Percentiles rank a stretch among this genome's conserved stretches.
Conservation (phyloP, 2,113 vertebrate species). For the Callocephalon fimbriatum region DNA sequence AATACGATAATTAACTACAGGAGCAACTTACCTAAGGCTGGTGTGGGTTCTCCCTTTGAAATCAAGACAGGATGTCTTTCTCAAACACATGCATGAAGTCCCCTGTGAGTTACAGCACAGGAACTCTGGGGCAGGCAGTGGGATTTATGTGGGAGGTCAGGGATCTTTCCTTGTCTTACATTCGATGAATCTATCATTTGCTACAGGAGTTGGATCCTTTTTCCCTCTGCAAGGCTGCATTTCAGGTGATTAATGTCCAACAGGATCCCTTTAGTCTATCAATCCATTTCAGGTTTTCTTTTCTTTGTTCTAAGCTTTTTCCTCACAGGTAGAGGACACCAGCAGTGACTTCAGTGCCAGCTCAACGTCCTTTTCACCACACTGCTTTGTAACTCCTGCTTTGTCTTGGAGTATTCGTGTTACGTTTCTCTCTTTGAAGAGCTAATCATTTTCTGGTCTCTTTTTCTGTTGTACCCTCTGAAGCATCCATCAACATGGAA, state of each 20-base stretch:
- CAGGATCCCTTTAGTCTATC: not conserved
- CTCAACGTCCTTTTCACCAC: not conserved
- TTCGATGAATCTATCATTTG: not conserved
- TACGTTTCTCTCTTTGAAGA: not conserved
- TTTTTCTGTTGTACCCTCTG: not conserved
- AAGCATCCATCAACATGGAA: not conserved
- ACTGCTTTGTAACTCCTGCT: not conserved
- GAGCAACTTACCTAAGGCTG: not conserved
- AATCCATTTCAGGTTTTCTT: not conserved
- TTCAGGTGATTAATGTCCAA: not conserved
- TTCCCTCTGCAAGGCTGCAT: not conserved
- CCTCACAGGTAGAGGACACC: not conserved
- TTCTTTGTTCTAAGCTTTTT: not conserved
- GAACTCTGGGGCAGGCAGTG: not conserved
- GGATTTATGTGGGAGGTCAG: not conserved
- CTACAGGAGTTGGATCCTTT: not conserved
- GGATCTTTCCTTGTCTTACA: not conserved
- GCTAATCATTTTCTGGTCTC: not conserved
- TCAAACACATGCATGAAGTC: not conserved
- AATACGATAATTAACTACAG: not conserved
- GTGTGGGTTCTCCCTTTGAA: not conserved
- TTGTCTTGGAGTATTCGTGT: not conserved
- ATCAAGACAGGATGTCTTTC: not conserved
- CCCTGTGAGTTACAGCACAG: fast-evolving
- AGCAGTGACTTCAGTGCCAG: not conserved